A percentile compares a stretch with the other conserved stretches of the same genome.
Conservation (phyloP, 1,140 invertebrate species). For the Oreohelix idahoensis region DNA sequence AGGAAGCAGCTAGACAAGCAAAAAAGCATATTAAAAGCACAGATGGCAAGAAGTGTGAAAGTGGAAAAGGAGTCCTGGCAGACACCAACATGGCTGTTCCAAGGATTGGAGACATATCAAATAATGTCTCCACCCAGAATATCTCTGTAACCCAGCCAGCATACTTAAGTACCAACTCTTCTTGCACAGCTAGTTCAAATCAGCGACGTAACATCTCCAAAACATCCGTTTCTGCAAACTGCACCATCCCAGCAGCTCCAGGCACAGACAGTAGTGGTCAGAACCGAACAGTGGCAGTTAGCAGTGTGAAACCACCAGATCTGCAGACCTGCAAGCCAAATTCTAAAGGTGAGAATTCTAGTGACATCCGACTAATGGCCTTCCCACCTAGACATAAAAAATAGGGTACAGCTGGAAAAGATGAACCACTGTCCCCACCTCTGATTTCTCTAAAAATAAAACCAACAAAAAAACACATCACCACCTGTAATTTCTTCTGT, state of each 20-base stretch:
- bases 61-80: not conserved
- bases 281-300: slow-evolving; percentile 52
- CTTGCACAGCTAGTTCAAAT: slow-evolving; percentile 30
- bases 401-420: slow-evolving; percentile 1
- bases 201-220: slow-evolving; percentile 58
- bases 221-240: slow-evolving; percentile 63
- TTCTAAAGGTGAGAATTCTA: slow-evolving; percentile 64
- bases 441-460: slow-evolving; percentile 42
- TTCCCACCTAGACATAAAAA: slow-evolving; percentile 45
- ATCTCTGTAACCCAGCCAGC: slow-evolving; percentile 37
- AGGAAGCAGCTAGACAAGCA: not conserved
- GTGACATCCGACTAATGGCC: slow-evolving; percentile 51
- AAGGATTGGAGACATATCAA: not conserved
- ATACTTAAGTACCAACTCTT: slow-evolving; percentile 15
- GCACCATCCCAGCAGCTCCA: slow-evolving; percentile 51
- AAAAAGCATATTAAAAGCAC: not conserved
- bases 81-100: not conserved
- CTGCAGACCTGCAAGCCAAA: slow-evolving; percentile 57
- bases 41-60: slow-evolving; percentile 29
- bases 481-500: slow-evolving; percentile 48
- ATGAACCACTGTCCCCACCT: not conserved
- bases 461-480: too few species aligned
- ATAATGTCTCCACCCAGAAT: not conserved
- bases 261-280: slow-evolving; percentile 18
- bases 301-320: slow-evolving; percentile 64